Evolutionary conservation across 2,888 invertebrate species (phyloP), one percentile per base, ranked within the genome.

Genomic region (Uropetala carovei): DNA sequence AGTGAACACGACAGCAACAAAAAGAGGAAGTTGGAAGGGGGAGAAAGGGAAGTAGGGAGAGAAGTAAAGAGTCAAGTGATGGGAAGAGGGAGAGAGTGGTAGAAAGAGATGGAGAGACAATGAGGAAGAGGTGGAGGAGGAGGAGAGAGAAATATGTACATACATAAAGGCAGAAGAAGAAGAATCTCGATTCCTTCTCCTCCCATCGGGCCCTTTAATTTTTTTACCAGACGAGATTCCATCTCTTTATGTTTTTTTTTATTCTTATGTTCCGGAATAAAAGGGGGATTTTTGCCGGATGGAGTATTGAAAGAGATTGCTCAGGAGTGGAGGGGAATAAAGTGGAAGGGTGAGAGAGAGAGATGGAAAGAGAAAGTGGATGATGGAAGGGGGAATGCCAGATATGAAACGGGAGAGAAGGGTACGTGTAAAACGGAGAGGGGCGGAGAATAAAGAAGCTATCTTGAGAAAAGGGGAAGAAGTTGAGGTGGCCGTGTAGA

Each of bases 251-350:
- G 2, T 82, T 30, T 18, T 30, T 18, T 83, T 83, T 83, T 83
- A 83, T 83, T 83, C 83, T 57, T 56, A 83, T 83, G 57, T 83
- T 56, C 18, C 57, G 16, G 83, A 83, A 83, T 83, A 57, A 83
- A 83, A n/a, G n/a, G n/a, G 57, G 83, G n/a, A 57, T n/a, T 83
- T 83, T 83, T n/a, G 18, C 57, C 57, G 83, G 83, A 57, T 83
- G 56, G 83, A 83, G 83, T 83, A 83, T 83, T 83, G 83, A 57
- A 83, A 83, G 83, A 14, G 83, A 83, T 83, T 83, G 43, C 83
- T n/a, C 18, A 57, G n/a, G 56, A 5, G n/a, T n/a, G 27, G 56
- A 22, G 83, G 43, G n/a, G 0, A 0, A n/a, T 43, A 16, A 18
- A 56, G 4, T 9, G 57, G 56, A 5, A n/a, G 43, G 83, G 18